These are phyloP conservation scores for honey bee (Apis mellifera) DNA, from an alignment of 1,140 invertebrate genomes.

Conservation along the genomic window DNA sequence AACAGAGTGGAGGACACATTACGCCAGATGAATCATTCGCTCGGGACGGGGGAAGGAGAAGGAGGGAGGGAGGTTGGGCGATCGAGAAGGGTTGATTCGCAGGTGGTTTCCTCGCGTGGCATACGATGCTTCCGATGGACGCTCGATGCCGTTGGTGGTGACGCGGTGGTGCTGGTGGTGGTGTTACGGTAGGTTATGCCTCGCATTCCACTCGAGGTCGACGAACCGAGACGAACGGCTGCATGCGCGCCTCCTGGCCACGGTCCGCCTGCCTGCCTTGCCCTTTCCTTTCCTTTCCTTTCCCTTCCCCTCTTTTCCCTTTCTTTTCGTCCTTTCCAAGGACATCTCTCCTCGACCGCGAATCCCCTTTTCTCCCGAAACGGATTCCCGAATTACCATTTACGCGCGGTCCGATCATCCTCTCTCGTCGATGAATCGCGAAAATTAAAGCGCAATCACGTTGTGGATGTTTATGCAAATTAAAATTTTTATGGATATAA, in stretches of 20 bases:
- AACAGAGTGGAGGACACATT: constrained; percentile 18
- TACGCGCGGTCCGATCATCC: too few species aligned
- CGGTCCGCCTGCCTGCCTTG: constrained; percentile 69
- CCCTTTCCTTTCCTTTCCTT: constrained; percentile 57
- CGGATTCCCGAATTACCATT: too few species aligned
- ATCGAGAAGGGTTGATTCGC: constrained; percentile 48
- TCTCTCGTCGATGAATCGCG: too few species aligned
- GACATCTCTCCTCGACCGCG: neutral
- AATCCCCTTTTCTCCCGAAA: neutral
- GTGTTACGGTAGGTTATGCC: constrained; percentile 80
- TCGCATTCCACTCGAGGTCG: constrained; percentile 78
- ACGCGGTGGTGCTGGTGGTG: constrained; percentile 61
- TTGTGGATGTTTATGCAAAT: too few species aligned
- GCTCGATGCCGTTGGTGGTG: constrained; percentile 44
- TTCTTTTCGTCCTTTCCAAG: constrained; percentile 57
- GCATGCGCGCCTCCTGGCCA: constrained; percentile 65
- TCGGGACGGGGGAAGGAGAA: constrained; percentile 18
- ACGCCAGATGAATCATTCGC: constrained; percentile 40
- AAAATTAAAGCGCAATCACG: too few species aligned
- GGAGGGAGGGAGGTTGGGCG: constrained; percentile 23
- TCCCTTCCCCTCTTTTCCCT: constrained; percentile 40
- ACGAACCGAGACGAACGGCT: constrained; percentile 77
- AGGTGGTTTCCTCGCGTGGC: constrained; percentile 53
- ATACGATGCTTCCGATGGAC: constrained; percentile 16
- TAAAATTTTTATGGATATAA: too few species aligned